Conservation (phyloP, 2,888 invertebrate genomes). For the Phoenoteleia sp. region DNA sequence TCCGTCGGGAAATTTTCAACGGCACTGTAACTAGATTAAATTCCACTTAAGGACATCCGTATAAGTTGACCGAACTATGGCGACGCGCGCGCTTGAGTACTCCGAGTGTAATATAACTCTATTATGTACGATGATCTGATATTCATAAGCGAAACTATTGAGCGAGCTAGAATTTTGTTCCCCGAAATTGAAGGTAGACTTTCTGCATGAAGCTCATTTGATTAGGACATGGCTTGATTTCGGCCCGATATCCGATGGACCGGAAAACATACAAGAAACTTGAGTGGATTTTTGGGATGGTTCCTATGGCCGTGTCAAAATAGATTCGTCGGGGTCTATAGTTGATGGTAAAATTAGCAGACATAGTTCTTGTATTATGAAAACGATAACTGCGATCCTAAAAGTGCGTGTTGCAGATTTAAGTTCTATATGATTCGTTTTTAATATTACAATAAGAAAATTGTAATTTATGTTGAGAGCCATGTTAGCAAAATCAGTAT, state of each 20-base stretch:
- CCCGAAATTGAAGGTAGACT: conserved; percentile 55
- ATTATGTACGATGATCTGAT: conserved; percentile 71
- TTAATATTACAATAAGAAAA: no score
- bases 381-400: neutral
- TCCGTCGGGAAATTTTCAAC: conserved; percentile 77
- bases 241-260: neutral
- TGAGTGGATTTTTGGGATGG: conserved; percentile 16
- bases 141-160: conserved; percentile 71
- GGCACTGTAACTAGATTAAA: conserved; percentile 73
- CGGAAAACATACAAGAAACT: conserved; percentile 49
- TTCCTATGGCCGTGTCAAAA: neutral
- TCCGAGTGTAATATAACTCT: conserved; percentile 71
- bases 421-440: no score
- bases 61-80: conserved; percentile 72
- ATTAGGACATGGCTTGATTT: conserved; percentile 58
- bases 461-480: no score
- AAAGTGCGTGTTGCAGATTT: no score
- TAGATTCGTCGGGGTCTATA: neutral
- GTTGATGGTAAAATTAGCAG: neutral
- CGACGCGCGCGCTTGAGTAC: conserved; percentile 56
- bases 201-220: conserved; percentile 50
- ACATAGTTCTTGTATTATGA: neutral
- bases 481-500: no score
- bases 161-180: conserved; percentile 57
- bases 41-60: conserved; percentile 72